These are phyloP conservation scores for Agrypnus murinus DNA, from an alignment of 2,888 invertebrate genomes.

Conservation along the genomic window DNA sequence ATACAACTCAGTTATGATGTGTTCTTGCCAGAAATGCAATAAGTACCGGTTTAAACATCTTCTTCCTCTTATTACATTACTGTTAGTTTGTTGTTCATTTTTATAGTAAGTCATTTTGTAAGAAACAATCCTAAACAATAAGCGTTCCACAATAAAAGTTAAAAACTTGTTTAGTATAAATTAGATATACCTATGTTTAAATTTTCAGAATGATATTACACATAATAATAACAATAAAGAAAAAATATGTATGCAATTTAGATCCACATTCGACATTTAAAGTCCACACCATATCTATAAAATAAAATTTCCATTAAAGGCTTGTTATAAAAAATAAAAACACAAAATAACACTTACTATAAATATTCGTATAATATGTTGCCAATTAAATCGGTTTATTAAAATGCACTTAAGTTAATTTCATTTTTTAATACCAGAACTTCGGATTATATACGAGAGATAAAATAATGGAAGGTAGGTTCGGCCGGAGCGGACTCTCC, in stretches of 20 bases:
- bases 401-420: conserved; percentile 44
- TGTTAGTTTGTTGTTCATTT: too few relatives aligned
- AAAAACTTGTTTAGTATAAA: too few relatives aligned
- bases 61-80: background rate
- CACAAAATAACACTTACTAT: conserved; percentile 47
- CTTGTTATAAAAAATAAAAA: conserved; percentile 40
- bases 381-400: conserved; percentile 48
- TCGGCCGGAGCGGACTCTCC: background rate
- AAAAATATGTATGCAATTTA: background rate
- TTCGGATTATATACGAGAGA: conserved; percentile 34
- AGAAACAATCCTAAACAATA: too few relatives aligned
- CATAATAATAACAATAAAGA: conserved; percentile 11
- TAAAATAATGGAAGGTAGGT: conserved; percentile 37
- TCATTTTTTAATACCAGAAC: conserved; percentile 39
- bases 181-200: too few relatives aligned
- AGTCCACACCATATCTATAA: conserved; percentile 29
- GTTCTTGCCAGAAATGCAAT: conserved; percentile 1
- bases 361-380: conserved; percentile 42
- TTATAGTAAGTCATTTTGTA: too few relatives aligned
- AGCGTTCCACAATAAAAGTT: too few relatives aligned
- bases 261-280: conserved; percentile 17
- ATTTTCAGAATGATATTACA: conserved; percentile 14
- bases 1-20: conserved; percentile 9
- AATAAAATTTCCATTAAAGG: conserved; percentile 41
- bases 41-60: conserved; percentile 13